phyloP scores from a whole-genome alignment of 30 jellyfish, hydroid and myxozoan species.

The Aurelia sp. region DNA sequence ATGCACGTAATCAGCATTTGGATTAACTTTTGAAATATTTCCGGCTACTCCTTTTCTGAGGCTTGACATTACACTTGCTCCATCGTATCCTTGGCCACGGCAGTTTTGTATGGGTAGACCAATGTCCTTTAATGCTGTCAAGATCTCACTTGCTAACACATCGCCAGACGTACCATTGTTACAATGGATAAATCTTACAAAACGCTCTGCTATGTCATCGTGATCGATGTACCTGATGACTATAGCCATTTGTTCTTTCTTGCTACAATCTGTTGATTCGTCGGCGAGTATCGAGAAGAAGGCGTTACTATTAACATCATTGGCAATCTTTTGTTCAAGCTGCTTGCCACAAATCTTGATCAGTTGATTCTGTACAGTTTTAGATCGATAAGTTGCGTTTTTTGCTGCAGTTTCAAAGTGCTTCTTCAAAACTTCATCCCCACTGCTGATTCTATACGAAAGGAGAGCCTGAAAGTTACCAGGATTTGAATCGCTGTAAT shows the following conservation, averaged over 20 bases:
- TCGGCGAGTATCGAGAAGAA: constrained; percentile 55
- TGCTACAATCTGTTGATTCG: constrained; percentile 46
- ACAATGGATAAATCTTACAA: constrained; percentile 43
- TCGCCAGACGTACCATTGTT: constrained; percentile 26
- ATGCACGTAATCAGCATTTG: constrained; percentile 68
- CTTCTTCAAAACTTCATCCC: constrained; percentile 49
- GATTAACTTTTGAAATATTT: constrained; percentile 15
- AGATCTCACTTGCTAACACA: constrained; percentile 25
- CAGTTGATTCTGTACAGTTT: constrained; percentile 58
- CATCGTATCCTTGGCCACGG: constrained; percentile 68
- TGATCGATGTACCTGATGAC: constrained; percentile 33
- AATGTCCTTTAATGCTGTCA: constrained; percentile 30
- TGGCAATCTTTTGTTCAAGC: constrained; percentile 7
- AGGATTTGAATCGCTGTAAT: constrained; percentile 12
- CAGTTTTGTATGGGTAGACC: constrained; percentile 34
- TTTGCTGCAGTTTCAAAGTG: constrained; percentile 50
- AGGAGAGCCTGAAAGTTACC: constrained; percentile 77
- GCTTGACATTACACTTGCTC: constrained; percentile 60
- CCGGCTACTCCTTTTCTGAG: constrained; percentile 54
- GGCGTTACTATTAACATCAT: neutral
- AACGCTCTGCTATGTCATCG: constrained; percentile 29
- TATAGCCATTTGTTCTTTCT: constrained; percentile 43
- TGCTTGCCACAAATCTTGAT: constrained; percentile 51
- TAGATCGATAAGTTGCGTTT: constrained; percentile 66
- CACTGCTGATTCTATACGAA: constrained; percentile 53